phyloP scores from a whole-genome alignment of 2,888 invertebrate genomes.

The Fabriciana adippe region DNA sequence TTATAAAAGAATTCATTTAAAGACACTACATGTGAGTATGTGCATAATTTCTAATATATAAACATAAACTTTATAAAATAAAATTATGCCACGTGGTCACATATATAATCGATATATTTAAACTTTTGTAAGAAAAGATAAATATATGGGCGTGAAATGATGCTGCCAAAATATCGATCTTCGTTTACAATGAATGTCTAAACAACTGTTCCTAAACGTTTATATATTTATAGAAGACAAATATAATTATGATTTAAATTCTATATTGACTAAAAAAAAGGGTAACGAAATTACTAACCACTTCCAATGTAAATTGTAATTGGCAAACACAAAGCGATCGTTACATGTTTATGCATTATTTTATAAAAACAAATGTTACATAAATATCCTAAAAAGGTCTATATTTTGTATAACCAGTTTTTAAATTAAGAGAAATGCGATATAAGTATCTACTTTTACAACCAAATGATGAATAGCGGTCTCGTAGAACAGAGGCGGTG shows the following conservation, averaged over 20 bases:
- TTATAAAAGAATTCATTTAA: no score
- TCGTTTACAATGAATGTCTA: slow-evolving; percentile 19
- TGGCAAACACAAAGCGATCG: background rate
- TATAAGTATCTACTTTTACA: background rate
- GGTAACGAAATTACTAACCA: no score
- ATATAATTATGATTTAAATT: no score
- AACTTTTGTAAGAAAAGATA: slow-evolving; percentile 17
- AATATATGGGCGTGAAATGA: slow-evolving; percentile 36
- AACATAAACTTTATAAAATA: no score
- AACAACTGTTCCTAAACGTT: background rate
- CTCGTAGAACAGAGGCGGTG: slow-evolving; percentile 3
- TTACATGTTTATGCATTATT: no score
- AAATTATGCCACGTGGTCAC: slow-evolving; percentile 11
- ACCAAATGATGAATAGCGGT: slow-evolving; percentile 1
- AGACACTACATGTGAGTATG: no score
- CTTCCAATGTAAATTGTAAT: no score
- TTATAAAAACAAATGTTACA: background rate
- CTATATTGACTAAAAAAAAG: no score
- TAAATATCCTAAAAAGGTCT: slow-evolving; percentile 8
- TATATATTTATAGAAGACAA: background rate
- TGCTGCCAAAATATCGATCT: slow-evolving; percentile 37
- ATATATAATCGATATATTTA: no score
- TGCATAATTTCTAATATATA: no score
- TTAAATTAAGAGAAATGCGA: slow-evolving; percentile 34
- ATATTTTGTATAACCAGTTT: slow-evolving; percentile 12